Conservation (phyloP, 2,888 invertebrate species). For the Troides aeacus region DNA sequence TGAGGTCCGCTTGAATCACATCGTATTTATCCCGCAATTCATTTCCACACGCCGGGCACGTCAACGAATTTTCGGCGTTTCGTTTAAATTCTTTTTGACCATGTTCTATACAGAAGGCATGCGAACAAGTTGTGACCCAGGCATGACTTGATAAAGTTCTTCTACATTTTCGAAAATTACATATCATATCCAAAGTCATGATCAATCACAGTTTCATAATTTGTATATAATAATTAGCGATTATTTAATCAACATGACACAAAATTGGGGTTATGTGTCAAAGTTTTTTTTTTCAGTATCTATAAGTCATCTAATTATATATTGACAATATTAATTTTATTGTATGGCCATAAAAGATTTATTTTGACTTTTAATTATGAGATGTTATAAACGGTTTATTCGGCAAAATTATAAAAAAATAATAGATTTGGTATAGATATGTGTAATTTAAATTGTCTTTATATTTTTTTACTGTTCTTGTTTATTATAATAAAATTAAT, state of each 20-base stretch:
- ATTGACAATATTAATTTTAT: constrained; percentile 4
- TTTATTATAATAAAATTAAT: too few relatives aligned
- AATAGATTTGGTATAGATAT: too few relatives aligned
- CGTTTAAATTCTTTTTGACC: constrained; percentile 73
- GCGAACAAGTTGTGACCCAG: constrained; percentile 78
- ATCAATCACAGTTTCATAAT: constrained; percentile 26
- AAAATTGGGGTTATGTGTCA: constrained; percentile 33
- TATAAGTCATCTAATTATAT: neutral
- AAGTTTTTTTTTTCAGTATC: constrained; percentile 31
- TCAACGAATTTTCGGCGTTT: constrained; percentile 65
- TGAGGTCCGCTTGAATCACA: constrained; percentile 75
- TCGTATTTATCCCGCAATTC: constrained; percentile 76
- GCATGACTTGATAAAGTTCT: constrained; percentile 69
- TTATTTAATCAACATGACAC: constrained; percentile 6
- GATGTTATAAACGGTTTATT: too few relatives aligned
- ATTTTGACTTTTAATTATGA: too few relatives aligned
- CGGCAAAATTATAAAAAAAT: too few relatives aligned
- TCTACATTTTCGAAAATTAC: constrained; percentile 77
- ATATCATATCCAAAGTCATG: constrained; percentile 70
- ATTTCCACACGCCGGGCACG: constrained; percentile 75
- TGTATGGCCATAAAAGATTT: too few relatives aligned
- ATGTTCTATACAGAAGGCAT: constrained; percentile 78
- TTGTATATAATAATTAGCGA: constrained; percentile 6
- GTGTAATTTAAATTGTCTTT: too few relatives aligned
- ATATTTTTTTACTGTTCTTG: too few relatives aligned